These are phyloP conservation scores for Neodon shergylaensis DNA, from an alignment of 2,113 vertebrate genomes.

Conservation along the genomic window DNA sequence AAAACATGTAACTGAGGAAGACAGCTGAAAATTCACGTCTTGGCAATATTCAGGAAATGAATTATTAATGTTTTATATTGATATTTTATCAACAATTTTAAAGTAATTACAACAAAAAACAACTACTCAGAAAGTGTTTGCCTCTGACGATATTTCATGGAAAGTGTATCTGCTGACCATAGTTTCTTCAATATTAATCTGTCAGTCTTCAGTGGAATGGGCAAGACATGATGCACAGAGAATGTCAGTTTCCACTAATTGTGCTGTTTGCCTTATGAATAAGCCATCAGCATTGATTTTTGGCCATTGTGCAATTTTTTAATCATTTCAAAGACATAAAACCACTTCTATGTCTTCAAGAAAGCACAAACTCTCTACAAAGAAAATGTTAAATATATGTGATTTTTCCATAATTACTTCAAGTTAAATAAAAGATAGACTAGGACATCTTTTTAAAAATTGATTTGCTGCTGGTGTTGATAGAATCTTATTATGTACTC, in stretches of 20 bases:
- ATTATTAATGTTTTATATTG: conserved; percentile 63
- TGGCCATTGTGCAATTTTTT: background rate
- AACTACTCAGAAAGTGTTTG: conserved; percentile 44
- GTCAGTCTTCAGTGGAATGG: conserved; percentile 62
- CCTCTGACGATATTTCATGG: conserved; percentile 68
- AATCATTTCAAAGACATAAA: background rate
- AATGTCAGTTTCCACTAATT: conserved; percentile 79
- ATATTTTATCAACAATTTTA: conserved; percentile 59
- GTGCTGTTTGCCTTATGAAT: conserved; percentile 74
- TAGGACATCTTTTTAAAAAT: background rate
- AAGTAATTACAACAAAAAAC: conserved; percentile 65
- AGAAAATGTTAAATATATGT: background rate
- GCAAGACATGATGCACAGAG: conserved; percentile 68
- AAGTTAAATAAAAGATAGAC: background rate
- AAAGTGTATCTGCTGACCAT: conserved; percentile 72
- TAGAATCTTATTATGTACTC: background rate
- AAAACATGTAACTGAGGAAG: background rate
- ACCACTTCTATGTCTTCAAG: background rate
- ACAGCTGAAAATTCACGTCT: background rate
- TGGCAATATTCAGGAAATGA: conserved; percentile 39
- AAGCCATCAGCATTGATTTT: conserved; percentile 71
- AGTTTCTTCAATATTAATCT: conserved; percentile 79
- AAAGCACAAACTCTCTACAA: background rate
- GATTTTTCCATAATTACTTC: background rate
- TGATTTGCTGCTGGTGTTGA: background rate